Evolutionary conservation across 2,797 vertebrate genomes (phyloP).

Genomic region (Lutjanus argentimaculatus): DNA sequence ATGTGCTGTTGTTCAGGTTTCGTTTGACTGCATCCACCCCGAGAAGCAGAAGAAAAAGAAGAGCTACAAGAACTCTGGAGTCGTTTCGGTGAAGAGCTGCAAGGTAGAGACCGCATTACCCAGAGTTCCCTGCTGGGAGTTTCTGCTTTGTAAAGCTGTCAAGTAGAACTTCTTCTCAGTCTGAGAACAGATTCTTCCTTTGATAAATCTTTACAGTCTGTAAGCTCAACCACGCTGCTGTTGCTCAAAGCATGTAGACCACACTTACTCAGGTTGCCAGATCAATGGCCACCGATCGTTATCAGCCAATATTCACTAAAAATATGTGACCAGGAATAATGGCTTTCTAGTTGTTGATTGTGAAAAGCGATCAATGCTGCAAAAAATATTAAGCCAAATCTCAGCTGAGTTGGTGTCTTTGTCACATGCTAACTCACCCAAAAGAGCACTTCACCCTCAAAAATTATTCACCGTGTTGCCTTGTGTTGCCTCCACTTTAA

Average conservation of each 20-base stretch:
- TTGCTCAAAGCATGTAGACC: background rate
- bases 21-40: constrained; percentile 93
- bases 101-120: constrained; percentile 82
- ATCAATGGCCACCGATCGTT: too few species aligned
- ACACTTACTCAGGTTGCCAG: too few species aligned
- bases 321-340: too few species aligned
- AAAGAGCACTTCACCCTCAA: too few species aligned
- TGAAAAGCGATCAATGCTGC: too few species aligned
- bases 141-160: background rate
- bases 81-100: constrained; percentile 89
- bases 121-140: background rate
- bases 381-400: too few species aligned
- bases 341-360: too few species aligned
- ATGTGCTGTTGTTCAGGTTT: constrained; percentile 78
- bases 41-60: constrained; percentile 97
- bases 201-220: background rate
- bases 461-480: too few species aligned
- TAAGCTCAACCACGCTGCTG: background rate
- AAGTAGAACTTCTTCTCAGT: background rate
- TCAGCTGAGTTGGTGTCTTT: too few species aligned
- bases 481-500: too few species aligned
- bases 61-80: constrained; percentile 94
- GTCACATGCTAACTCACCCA: too few species aligned
- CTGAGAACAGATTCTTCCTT: background rate
- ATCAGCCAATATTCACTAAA: too few species aligned